A percentile compares a stretch with the other conserved stretches of the same genome.
phyloP scores from a whole-genome alignment of 1,140 invertebrate species.

The Meloidogyne chitwoodi region DNA sequence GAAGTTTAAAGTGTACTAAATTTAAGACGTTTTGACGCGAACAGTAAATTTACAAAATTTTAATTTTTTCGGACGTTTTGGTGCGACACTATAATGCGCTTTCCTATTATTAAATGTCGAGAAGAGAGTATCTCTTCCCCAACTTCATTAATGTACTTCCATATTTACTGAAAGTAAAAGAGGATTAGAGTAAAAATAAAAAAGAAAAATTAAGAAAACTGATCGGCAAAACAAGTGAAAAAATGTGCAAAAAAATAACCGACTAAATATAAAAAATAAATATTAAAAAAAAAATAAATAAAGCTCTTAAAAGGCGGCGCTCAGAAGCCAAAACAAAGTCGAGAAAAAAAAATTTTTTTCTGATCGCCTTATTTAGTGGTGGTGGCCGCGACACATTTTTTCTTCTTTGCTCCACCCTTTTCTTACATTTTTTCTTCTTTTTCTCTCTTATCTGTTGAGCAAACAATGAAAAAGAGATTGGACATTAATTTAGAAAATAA shows the following conservation, averaged over 20 bases:
- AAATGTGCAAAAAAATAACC: background rate
- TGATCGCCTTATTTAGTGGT: slow-evolving; percentile 21
- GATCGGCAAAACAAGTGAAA: slow-evolving; percentile 5
- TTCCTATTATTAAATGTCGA: too few species aligned
- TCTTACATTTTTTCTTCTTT: background rate
- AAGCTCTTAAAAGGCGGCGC: background rate
- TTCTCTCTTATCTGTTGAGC: slow-evolving; percentile 8
- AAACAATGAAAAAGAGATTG: slow-evolving; percentile 6
- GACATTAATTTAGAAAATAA: background rate
- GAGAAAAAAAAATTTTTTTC: background rate
- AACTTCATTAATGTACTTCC: background rate
- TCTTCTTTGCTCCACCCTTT: background rate
- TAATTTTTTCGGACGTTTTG: too few species aligned
- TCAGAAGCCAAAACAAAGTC: background rate
- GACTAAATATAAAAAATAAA: background rate
- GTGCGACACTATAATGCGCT: too few species aligned
- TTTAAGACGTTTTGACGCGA: too few species aligned
- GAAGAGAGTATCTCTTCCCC: too few species aligned
- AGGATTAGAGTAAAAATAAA: background rate
- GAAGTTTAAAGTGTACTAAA: too few species aligned
- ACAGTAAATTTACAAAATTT: too few species aligned
- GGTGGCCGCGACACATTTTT: slow-evolving; percentile 20
- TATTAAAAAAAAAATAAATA: background rate
- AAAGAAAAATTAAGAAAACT: background rate
- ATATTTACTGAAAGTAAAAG: background rate